These are phyloP conservation scores for Hyposoter dolosus DNA, from an alignment of 2,888 invertebrate genomes.

Conservation along the genomic window DNA sequence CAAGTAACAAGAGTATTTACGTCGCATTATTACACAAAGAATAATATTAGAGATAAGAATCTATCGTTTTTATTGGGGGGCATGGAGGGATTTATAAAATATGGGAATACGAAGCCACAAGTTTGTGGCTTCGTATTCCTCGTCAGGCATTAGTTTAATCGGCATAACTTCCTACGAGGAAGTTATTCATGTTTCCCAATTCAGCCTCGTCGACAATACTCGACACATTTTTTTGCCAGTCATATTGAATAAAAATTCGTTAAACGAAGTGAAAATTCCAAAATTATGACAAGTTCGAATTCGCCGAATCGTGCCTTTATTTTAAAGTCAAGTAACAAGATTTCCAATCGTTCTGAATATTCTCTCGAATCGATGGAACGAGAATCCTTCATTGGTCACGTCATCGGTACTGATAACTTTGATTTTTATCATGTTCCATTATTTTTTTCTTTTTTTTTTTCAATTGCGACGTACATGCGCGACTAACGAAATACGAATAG, in stretches of 20 bases:
- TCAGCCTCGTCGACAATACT: neutral
- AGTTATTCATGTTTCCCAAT: neutral
- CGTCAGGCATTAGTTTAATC: neutral
- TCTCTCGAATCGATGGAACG: neutral
- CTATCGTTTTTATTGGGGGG: neutral
- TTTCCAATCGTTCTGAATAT: neutral
- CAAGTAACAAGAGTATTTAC: neutral
- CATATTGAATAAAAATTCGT: neutral
- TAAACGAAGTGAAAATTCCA: neutral
- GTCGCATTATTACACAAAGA: neutral
- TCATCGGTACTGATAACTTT: slow-evolving; percentile 24
- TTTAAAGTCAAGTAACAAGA: neutral
- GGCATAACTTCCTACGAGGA: neutral
- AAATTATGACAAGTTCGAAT: neutral
- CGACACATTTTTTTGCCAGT: neutral
- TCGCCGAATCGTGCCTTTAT: neutral
- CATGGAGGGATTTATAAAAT: neutral
- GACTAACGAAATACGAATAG: slow-evolving; percentile 21
- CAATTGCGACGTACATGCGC: slow-evolving; percentile 25
- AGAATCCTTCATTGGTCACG: neutral
- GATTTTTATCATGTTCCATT: neutral
- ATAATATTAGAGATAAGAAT: neutral
- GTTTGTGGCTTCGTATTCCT: neutral
- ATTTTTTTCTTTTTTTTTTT: slow-evolving; percentile 17
- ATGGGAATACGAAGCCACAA: too few relatives aligned